Percentiles rank a stretch among this genome's conserved stretches.
phyloP scores from a whole-genome alignment of 92 coral and sea anemone genomes.

The Zoanthus sansibaricus region DNA sequence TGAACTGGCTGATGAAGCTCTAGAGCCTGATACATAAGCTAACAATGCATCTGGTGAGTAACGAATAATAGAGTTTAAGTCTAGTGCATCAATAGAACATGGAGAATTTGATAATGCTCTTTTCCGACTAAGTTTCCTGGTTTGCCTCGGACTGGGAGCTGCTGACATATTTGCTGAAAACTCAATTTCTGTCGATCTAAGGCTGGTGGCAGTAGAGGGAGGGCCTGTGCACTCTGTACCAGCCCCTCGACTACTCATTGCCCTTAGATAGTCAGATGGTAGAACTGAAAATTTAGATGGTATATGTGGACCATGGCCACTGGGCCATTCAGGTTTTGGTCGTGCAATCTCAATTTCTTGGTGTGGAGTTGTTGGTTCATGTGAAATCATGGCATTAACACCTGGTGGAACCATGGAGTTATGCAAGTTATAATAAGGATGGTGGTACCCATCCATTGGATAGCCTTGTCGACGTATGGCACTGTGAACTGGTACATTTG shows the following conservation, averaged over 20 bases:
- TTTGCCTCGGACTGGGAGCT: conserved; percentile 84
- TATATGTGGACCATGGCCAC: conserved; percentile 70
- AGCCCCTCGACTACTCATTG: conserved; percentile 71
- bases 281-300: conserved; percentile 68
- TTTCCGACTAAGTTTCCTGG: conserved; percentile 84
- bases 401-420: conserved; percentile 50
- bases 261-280: conserved; percentile 85
- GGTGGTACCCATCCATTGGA: conserved; percentile 62
- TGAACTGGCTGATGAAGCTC: conserved; percentile 95
- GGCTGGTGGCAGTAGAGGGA: conserved; percentile 97
- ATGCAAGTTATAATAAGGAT: conserved; percentile 42
- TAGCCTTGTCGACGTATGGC: conserved; percentile 58
- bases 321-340: conserved; percentile 98
- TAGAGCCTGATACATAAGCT: conserved; percentile 85
- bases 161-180: conserved; percentile 71
- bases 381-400: conserved; percentile 38
- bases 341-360: conserved; percentile 84
- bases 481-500: conserved; percentile 55
- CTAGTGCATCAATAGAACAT: conserved; percentile 96
- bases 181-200: conserved; percentile 90
- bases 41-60: conserved; percentile 95
- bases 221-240: conserved; percentile 83
- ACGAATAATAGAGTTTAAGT: conserved; percentile 89
- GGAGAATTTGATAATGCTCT: conserved; percentile 92
- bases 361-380: conserved; percentile 48